A percentile compares a stretch with the other conserved stretches of the same genome.
Conservation (phyloP, 2,113 vertebrate genomes). For the Rissa tridactyla region DNA sequence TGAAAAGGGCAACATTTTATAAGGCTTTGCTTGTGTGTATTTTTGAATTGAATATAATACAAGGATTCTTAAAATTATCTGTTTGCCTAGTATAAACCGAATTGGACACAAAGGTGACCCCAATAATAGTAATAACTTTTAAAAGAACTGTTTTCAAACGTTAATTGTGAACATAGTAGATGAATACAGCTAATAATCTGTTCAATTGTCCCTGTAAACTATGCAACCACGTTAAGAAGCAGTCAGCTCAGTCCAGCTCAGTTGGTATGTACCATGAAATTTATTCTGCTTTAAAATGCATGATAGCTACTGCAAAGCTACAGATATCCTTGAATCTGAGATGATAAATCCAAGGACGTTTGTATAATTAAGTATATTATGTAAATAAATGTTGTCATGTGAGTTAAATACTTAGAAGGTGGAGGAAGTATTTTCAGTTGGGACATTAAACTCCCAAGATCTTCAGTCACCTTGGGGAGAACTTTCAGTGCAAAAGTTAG, state of each 20-base stretch:
- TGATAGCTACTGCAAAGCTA: neutral
- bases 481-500: neutral
- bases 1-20: neutral
- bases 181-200: neutral
- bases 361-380: conserved; percentile 4
- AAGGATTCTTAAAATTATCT: neutral
- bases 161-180: neutral
- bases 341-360: neutral
- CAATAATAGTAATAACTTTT: neutral
- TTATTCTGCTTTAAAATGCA: neutral
- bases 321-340: neutral
- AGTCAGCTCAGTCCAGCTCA: neutral
- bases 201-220: neutral
- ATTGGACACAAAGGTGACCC: neutral
- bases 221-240: rapidly evolving
- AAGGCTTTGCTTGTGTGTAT: neutral
- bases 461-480: neutral
- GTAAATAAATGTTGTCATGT: neutral
- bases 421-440: neutral
- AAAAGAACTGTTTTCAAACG: neutral
- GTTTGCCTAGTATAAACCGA: neutral
- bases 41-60: neutral
- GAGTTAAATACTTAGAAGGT: conserved; percentile 19
- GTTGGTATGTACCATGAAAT: neutral
- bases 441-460: neutral